Evolutionary conservation across 1,140 invertebrate species (phyloP).

Genomic region (Pristionchus pacificus): DNA sequence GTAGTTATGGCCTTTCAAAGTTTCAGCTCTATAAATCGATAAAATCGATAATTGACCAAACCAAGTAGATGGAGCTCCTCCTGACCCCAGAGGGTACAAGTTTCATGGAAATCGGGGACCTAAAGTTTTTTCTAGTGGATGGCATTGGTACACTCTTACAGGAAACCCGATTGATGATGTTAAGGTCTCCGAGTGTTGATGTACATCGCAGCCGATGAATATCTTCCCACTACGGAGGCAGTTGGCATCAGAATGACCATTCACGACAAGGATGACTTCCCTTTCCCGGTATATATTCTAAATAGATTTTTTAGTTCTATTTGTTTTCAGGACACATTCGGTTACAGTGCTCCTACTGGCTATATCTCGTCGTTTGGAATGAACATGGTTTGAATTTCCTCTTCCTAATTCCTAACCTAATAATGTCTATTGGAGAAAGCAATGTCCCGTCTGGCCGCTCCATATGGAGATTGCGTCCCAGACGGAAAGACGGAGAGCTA

Average conservation of each 20-base stretch:
- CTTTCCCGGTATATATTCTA: constrained; percentile 34
- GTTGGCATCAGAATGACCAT: constrained; percentile 48
- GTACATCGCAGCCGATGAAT: constrained; percentile 49
- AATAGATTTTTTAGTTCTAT: neutral
- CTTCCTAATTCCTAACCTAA: too few species aligned
- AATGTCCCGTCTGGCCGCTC: constrained; percentile 43
- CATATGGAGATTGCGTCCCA: constrained; percentile 44
- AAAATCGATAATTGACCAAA: too few species aligned
- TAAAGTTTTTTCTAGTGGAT: too few species aligned
- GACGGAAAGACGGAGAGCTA: constrained; percentile 34
- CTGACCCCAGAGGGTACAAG: too few species aligned
- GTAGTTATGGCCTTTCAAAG: too few species aligned
- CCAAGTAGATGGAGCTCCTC: too few species aligned
- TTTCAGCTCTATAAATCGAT: too few species aligned
- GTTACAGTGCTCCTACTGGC: constrained; percentile 46
- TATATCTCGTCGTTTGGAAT: constrained; percentile 49
- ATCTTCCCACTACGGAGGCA: constrained; percentile 48
- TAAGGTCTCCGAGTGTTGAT: constrained; percentile 45
- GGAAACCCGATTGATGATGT: too few species aligned
- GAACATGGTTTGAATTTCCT: constrained; percentile 23
- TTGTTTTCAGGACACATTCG: constrained; percentile 39
- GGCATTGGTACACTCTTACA: too few species aligned
- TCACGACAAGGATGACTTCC: constrained; percentile 51
- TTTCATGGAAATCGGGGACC: too few species aligned
- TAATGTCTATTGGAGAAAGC: too few species aligned